Base-by-base conservation (phyloP, 2,888 invertebrate species). In the Desoria tigrina region DNA sequence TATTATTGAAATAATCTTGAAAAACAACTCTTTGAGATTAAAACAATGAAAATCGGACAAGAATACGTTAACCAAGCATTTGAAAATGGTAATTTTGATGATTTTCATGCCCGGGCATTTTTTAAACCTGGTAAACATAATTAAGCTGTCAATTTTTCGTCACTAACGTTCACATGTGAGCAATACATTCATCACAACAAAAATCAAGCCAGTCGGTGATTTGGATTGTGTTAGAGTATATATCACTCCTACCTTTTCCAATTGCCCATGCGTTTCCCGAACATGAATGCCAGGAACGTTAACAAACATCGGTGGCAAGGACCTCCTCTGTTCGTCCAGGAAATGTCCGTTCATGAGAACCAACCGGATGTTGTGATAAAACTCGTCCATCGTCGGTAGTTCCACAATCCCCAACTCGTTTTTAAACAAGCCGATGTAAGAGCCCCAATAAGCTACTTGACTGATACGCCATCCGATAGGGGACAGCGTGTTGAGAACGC, bases 281-380 rank as follows among this genome's bases (percentile, higher is more conserved):
- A 57, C 32, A 57, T 57, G 56, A 2, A 67, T 16, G 0, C 67
- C 67, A 21, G 63, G 50, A 23, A 45, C 56, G 1, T 27, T 24
- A 7, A 67, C 61, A 32, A 64, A 56, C 42, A 57, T 51, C 42
- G 67, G 64, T 14, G 67, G 67, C n/a, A 64, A 32, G 16, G 66
- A n/a, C 14, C 24, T 21, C 2, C 63, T 50, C 42, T 67, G 50
- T 6, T 55, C 66, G 14, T 53, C 60, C 16, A 67, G 51, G 51
- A 63, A 63, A 57, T 67, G 24, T 27, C 53, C 50, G 23, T 59
- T 64, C 14, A 56, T 11, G 18, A 67, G 45, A 6, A 67, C 57
- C 21, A 67, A 32, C 55, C 67, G 63, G 3, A 64, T 57, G 26
- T 67, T 67, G 39, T 24, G 23, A 14, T 56, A 55, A 21, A 56